These are phyloP conservation scores for Strigops habroptila DNA, from an alignment of 2,113 vertebrate genomes.

Conservation along the genomic window DNA sequence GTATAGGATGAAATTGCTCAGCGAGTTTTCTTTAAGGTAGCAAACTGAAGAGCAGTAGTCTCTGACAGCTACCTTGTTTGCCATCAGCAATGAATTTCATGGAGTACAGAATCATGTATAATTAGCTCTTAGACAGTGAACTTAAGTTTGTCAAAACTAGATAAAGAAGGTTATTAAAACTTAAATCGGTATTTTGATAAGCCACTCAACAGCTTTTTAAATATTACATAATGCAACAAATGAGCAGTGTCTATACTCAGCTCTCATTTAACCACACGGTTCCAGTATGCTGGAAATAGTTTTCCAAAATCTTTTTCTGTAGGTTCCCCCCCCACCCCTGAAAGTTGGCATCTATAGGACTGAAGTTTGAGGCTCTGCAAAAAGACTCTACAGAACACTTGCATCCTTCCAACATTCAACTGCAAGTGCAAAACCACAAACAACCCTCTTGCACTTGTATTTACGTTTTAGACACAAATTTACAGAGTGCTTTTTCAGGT, in stretches of 20 bases:
- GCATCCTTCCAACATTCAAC: neutral
- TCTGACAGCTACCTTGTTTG: neutral
- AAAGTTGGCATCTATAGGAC: neutral
- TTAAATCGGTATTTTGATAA: neutral
- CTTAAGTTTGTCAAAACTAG: neutral
- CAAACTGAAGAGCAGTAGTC: neutral
- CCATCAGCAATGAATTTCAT: neutral
- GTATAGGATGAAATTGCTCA: neutral
- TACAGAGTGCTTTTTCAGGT: neutral
- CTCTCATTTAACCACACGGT: neutral
- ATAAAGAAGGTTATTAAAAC: neutral
- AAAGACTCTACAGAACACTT: neutral
- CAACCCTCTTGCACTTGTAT: neutral
- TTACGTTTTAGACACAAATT: neutral
- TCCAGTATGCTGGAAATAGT: neutral
- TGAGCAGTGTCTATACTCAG: neutral
- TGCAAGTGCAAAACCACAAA: neutral
- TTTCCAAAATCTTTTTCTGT: neutral
- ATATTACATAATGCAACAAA: neutral
- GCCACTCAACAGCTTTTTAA: neutral
- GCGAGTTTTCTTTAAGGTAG: neutral
- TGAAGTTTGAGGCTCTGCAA: neutral
- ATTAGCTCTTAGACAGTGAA: neutral
- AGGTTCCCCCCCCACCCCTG: neutral
- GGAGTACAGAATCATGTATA: neutral